Base-by-base conservation (phyloP, 2,113 vertebrate genomes). In the Gila orcuttii region DNA sequence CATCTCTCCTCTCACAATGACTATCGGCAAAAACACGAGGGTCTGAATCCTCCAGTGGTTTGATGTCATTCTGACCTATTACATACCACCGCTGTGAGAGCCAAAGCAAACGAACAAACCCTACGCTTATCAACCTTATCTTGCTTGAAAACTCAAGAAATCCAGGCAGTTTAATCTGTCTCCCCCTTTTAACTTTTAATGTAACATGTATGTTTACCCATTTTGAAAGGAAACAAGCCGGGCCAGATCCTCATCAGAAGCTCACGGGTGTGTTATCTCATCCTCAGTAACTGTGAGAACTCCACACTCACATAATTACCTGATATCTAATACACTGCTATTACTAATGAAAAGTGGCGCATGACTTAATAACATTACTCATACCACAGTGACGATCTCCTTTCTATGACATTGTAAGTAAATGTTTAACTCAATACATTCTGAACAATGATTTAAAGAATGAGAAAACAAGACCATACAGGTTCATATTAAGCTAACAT, bases 91-190 rank as follows among this genome's bases (percentile, higher is more conserved):
- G 45, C 81, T 21, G 19, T 52, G 39, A 74, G 42, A 68, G 82
- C 81, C 66, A 87, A 85, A 86, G 47, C 84, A 60, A 86, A 86
- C 81, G 13, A 75, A 88, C 69, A 87, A 85, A 88, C 47, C 15
- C 71, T 59, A 36, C 68, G 15, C 84, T 80, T 80, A 69, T 76
- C 55, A 73, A 80, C 83, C 78, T 36, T 68, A 55, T 77, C 75
- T 75, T 3, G 19, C 17, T 84, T 79, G 50, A 85, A 47, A 73
- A 50, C 28, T 45, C 82, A 28, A 52, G 73, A 88, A 82, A 87
- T 76, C 55, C 87, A 83, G 6, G 68, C n/a, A 75, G 75, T 60
- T 79, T 50, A 36, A 79, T 59, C 1, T 11, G n/a, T 23, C 21
- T 42, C n/a, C n/a, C n/a, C n/a, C n/a, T n/a, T n/a, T n/a, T n/a